Evolutionary conservation across 2,113 vertebrate species (phyloP).

Genomic region (Hydropotes inermis): DNA sequence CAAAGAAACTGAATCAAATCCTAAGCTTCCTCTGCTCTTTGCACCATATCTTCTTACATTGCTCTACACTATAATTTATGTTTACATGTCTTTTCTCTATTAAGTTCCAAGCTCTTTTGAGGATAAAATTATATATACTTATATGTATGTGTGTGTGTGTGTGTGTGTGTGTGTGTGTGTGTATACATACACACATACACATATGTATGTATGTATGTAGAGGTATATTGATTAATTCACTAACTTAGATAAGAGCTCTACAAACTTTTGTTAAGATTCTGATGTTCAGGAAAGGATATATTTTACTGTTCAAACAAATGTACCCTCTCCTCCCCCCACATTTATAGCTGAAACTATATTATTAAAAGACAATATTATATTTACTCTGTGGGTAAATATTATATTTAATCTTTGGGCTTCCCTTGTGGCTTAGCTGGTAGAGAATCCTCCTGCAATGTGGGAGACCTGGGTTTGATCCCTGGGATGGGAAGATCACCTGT

Average conservation of each 20-base stretch:
- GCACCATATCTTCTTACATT: neutral
- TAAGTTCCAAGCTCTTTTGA: neutral
- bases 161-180: neutral
- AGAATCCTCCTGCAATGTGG: neutral
- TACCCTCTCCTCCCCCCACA: rapidly evolving
- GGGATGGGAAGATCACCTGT: neutral
- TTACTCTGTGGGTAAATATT: neutral
- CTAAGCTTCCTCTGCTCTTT: neutral
- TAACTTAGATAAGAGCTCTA: neutral
- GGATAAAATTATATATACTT: neutral
- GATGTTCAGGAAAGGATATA: neutral
- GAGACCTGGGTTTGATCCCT: neutral
- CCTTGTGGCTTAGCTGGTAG: neutral
- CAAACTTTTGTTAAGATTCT: neutral
- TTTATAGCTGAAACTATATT: neutral
- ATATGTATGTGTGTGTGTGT: neutral
- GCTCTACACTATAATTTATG: neutral
- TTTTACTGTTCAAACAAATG: neutral
- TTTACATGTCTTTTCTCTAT: neutral
- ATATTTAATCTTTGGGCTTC: neutral
- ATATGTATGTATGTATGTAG: neutral
- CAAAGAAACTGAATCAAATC: neutral
- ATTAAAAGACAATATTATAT: neutral
- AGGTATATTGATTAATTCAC: neutral
- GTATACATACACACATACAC: neutral